A percentile compares a stretch with the other conserved stretches of the same genome.
These are phyloP conservation scores for Lichenostomus cassidix DNA, from an alignment of 2,113 vertebrate genomes.

Conservation along the genomic window DNA sequence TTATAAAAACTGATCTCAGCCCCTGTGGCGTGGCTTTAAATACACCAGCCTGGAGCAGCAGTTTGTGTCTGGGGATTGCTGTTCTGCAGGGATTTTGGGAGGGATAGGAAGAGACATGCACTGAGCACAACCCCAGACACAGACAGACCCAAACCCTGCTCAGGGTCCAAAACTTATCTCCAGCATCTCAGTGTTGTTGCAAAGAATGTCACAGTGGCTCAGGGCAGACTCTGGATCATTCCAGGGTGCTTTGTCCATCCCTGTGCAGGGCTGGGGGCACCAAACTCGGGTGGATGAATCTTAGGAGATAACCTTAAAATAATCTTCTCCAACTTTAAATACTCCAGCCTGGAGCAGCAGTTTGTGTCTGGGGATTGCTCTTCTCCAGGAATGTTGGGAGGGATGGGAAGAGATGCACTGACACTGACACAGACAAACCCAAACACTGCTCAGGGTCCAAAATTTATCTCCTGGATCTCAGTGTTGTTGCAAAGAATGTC, in stretches of 20 bases:
- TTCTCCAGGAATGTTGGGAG: no score
- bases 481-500: neutral
- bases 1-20: neutral
- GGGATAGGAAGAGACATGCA: neutral
- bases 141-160: neutral
- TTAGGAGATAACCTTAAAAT: no score
- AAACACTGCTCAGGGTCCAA: neutral
- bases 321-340: no score
- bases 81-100: neutral
- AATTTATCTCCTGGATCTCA: neutral
- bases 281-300: neutral
- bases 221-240: neutral
- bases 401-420: no score
- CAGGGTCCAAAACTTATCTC: neutral
- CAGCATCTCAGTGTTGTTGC: neutral
- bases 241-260: neutral
- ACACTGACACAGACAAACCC: neutral
- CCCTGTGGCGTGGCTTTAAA: neutral
- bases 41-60: neutral
- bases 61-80: neutral
- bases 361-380: no score
- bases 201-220: neutral
- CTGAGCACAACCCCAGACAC: no score
- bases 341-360: no score
- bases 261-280: neutral